Percentiles rank a stretch among this genome's conserved stretches.
Evolutionary conservation across 2,888 invertebrate species (phyloP).

Genomic region (Podotricha telesiphe): DNA sequence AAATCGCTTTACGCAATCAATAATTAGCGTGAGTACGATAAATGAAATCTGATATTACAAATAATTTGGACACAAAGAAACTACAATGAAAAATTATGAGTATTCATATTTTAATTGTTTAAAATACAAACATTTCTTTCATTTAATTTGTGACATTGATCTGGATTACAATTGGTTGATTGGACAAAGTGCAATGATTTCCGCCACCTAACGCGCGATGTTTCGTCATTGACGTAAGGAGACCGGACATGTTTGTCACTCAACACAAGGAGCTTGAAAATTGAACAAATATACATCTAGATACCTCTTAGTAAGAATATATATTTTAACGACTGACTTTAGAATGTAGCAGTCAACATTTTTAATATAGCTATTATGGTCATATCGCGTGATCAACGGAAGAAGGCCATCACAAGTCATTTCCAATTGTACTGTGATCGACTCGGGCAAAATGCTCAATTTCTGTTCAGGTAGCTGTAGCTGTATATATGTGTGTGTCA

Average conservation of each 20-base stretch:
- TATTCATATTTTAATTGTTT: background rate
- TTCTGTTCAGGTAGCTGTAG: background rate
- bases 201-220: constrained; percentile 17
- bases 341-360: background rate
- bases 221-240: constrained; percentile 1
- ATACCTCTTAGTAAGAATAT: background rate
- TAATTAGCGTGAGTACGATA: too few relatives aligned
- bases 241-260: background rate
- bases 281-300: background rate
- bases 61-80: too few relatives aligned
- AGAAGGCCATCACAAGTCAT: constrained; percentile 33
- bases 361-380: background rate
- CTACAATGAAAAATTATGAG: background rate
- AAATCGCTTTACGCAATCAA: too few relatives aligned
- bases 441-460: constrained; percentile 4
- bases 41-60: too few relatives aligned
- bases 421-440: constrained; percentile 15
- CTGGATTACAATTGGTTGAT: constrained; percentile 14
- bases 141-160: constrained; percentile 1
- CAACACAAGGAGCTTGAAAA: background rate
- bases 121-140: background rate
- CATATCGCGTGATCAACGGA: constrained; percentile 27
- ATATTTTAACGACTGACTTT: background rate
- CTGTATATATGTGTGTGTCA: too few relatives aligned
- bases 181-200: constrained; percentile 2